Conservation (phyloP, 2,113 vertebrate species). For the Pluvianellus socialis region DNA sequence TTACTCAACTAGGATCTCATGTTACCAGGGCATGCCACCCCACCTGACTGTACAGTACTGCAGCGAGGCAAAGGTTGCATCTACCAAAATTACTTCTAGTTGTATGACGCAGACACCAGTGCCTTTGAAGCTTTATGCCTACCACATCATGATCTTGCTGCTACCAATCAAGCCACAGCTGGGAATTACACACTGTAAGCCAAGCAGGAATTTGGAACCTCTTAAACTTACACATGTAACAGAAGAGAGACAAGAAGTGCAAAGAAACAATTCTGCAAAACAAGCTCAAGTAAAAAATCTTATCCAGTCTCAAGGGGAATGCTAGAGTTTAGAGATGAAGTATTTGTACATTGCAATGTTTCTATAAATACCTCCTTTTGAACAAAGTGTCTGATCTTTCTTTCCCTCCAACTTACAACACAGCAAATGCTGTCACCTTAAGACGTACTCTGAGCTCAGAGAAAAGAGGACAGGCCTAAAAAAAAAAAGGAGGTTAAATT, state of each 20-base stretch:
- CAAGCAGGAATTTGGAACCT: neutral
- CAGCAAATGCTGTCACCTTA: neutral
- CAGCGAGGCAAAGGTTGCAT: neutral
- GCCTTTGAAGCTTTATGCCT: neutral
- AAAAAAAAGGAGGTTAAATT: neutral
- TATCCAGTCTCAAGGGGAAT: neutral
- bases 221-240: neutral
- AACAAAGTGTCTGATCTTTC: neutral
- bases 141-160: neutral
- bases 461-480: neutral
- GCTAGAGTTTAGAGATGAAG: neutral
- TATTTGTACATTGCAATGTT: neutral
- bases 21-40: neutral
- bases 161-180: neutral
- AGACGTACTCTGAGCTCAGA: neutral
- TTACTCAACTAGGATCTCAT: neutral
- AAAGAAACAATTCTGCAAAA: neutral
- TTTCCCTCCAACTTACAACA: neutral
- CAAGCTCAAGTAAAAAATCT: neutral
- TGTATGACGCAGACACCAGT: rapidly evolving
- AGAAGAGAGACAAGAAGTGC: neutral
- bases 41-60: neutral
- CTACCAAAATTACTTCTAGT: neutral
- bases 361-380: neutral
- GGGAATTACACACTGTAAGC: neutral